These are phyloP conservation scores for Sarcophaga subvicina DNA, from an alignment of 2,888 invertebrate species.

Conservation along the genomic window DNA sequence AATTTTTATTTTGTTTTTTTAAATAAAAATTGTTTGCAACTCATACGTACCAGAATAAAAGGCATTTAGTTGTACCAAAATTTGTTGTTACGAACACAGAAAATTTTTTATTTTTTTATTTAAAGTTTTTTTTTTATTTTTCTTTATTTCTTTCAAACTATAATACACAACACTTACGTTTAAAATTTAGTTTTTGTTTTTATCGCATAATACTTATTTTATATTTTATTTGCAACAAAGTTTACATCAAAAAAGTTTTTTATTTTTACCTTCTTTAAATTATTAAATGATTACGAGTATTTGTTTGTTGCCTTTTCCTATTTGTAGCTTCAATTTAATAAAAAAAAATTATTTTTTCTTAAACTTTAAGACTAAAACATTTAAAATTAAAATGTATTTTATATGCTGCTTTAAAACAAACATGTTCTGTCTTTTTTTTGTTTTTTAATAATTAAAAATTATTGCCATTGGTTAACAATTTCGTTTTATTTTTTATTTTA, in stretches of 20 bases:
- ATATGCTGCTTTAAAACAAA: no score
- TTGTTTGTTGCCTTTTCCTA: background rate
- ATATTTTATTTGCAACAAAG: background rate
- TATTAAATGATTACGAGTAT: no score
- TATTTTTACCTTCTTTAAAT: no score
- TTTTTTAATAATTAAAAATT: constrained; percentile 75
- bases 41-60: background rate
- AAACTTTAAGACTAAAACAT: no score
- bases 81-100: background rate
- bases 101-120: background rate
- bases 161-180: constrained; percentile 50
- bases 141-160: constrained; percentile 3
- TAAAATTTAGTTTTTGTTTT: constrained; percentile 5
- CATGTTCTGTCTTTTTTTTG: no score
- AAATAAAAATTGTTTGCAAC: background rate
- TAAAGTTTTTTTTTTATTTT: background rate
- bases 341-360: background rate
- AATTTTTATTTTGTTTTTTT: background rate
- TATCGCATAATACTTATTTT: background rate
- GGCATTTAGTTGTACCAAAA: background rate
- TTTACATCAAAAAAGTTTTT: no score
- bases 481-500: constrained; percentile 72
- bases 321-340: constrained; percentile 41
- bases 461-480: constrained; percentile 78
- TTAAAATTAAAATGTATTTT: no score